phyloP scores from a whole-genome alignment of 1,140 invertebrate species.

The Cotesia typhae region DNA sequence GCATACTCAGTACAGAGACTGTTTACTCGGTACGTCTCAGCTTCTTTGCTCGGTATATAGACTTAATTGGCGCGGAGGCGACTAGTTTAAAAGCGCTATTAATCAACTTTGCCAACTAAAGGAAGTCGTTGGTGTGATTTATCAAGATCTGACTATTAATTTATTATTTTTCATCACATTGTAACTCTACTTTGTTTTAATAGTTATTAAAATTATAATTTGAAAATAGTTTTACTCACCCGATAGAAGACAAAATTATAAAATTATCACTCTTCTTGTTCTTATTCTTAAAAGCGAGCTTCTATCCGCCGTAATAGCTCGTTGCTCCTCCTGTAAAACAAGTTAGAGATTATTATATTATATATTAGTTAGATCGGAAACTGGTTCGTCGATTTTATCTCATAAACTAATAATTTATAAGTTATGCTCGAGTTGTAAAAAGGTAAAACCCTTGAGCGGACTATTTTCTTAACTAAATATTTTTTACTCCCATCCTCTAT shows the following conservation, averaged over 20 bases:
- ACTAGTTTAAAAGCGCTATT: conserved; percentile 64
- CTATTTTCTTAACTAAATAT: not conserved
- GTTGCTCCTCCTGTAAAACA: too few relatives aligned
- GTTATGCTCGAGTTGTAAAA: not conserved
- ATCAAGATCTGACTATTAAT: conserved; percentile 2
- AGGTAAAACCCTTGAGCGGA: not conserved
- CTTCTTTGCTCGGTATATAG: conserved; percentile 56
- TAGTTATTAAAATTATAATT: too few relatives aligned
- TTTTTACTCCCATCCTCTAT: conserved; percentile 21
- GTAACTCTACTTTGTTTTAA: not conserved
- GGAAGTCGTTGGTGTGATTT: conserved; percentile 42
- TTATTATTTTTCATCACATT: conserved; percentile 1
- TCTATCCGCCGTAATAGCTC: too few relatives aligned
- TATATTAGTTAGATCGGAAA: too few relatives aligned
- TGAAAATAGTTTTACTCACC: too few relatives aligned
- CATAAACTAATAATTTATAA: too few relatives aligned
- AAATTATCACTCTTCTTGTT: too few relatives aligned
- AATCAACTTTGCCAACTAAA: conserved; percentile 53
- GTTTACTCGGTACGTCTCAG: conserved; percentile 46
- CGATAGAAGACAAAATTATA: too few relatives aligned
- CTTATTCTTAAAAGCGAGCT: too few relatives aligned
- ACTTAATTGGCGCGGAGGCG: conserved; percentile 61
- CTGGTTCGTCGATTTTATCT: too few relatives aligned
- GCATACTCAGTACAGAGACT: not conserved
- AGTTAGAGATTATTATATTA: too few relatives aligned